Evolutionary conservation across 2,888 invertebrate genomes (phyloP).

Genomic region (Tryphoninae sp.): DNA sequence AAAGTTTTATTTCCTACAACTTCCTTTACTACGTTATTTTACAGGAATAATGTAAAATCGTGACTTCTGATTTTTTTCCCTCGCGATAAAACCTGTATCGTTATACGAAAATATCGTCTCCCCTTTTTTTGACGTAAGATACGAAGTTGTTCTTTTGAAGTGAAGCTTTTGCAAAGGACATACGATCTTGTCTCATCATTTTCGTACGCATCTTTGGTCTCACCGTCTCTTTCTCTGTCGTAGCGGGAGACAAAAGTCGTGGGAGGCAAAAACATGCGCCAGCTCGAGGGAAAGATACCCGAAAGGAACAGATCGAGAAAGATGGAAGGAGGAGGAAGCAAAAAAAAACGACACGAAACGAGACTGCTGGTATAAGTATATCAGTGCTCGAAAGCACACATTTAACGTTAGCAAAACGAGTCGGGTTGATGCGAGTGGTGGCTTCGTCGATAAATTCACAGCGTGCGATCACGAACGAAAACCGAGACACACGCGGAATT

Average conservation of each 20-base stretch:
- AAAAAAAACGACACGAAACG: constrained; percentile 39
- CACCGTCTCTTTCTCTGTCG: constrained; percentile 42
- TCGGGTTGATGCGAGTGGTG: constrained; percentile 43
- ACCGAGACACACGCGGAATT: constrained; percentile 41
- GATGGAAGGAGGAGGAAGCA: constrained; percentile 13
- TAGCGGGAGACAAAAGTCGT: constrained; percentile 63
- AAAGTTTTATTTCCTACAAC: constrained; percentile 1
- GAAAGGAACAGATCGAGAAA: constrained; percentile 38
- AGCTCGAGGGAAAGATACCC: constrained; percentile 30
- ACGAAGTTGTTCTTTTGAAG: background rate
- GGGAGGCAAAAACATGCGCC: constrained; percentile 58
- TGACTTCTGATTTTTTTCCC: constrained; percentile 2
- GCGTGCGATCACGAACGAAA: constrained; percentile 68
- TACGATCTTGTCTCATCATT: constrained; percentile 47
- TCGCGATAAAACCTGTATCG: background rate
- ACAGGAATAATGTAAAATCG: background rate
- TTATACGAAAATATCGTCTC: background rate
- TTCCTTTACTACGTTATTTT: constrained; percentile 2
- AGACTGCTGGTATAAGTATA: constrained; percentile 37
- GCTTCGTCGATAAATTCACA: constrained; percentile 72
- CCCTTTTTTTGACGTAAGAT: constrained; percentile 4
- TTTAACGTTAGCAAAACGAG: constrained; percentile 53
- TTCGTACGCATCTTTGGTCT: constrained; percentile 40
- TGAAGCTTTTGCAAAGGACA: constrained; percentile 17
- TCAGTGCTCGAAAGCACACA: constrained; percentile 25